These are phyloP conservation scores for Pseudopipra pipra DNA, from an alignment of 2,113 vertebrate species.

Conservation along the genomic window DNA sequence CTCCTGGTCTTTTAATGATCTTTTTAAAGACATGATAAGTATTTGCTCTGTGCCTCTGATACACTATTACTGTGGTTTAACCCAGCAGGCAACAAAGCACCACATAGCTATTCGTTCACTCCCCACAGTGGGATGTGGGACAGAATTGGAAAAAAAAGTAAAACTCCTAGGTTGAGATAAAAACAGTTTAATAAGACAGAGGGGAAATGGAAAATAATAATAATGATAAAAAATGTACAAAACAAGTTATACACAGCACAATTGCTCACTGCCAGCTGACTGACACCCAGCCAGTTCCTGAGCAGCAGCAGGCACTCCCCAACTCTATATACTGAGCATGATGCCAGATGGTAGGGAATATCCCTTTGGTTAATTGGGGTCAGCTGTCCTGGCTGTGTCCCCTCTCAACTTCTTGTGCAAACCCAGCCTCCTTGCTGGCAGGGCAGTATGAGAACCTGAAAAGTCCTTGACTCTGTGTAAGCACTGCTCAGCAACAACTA, in stretches of 20 bases:
- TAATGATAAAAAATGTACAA: not conserved
- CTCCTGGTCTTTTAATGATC: not conserved
- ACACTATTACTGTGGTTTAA: not conserved
- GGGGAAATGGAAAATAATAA: not conserved
- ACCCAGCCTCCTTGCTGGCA: not conserved
- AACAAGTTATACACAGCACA: not conserved
- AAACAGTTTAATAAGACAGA: not conserved
- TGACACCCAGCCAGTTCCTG: rapidly evolving
- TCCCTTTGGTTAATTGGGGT: not conserved
- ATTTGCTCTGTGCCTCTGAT: not conserved
- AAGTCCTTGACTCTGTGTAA: not conserved
- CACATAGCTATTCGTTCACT: not conserved
- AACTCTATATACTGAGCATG: not conserved
- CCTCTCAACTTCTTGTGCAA: not conserved
- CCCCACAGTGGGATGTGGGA: not conserved
- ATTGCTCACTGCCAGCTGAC: not conserved
- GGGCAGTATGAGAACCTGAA: not conserved
- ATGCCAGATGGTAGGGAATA: not conserved
- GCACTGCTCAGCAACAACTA: not conserved
- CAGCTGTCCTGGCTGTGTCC: not conserved
- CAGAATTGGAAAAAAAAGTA: not conserved
- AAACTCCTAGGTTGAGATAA: not conserved
- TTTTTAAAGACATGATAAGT: not conserved
- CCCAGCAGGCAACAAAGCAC: not conserved
- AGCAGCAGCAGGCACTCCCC: not conserved